Percentiles rank a stretch among this genome's conserved stretches.
Conservation (phyloP, 2,113 vertebrate species). For the Zootoca vivipara region DNA sequence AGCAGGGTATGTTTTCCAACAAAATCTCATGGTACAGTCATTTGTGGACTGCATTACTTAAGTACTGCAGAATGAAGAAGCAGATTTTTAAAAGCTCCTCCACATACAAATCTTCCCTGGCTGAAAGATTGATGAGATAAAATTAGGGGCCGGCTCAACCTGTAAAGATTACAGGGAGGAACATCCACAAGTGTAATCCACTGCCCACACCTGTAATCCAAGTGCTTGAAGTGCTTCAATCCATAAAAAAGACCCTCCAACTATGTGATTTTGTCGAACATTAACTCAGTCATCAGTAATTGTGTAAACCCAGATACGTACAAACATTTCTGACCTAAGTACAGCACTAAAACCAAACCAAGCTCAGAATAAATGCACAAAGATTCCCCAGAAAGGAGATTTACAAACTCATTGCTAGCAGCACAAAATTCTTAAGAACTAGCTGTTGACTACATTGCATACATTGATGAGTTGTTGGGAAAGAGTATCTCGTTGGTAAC, state of each 20-base stretch:
- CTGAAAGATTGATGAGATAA: background rate
- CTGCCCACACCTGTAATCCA: background rate
- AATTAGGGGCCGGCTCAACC: background rate
- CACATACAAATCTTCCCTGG: background rate
- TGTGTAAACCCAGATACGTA: background rate
- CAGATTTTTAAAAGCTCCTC: background rate
- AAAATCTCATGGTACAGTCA: background rate
- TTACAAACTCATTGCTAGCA: background rate
- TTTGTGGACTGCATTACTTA: background rate
- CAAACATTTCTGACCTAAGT: background rate
- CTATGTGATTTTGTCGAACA: too few relatives aligned
- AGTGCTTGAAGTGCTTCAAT: background rate
- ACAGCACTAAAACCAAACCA: background rate
- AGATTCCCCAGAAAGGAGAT: background rate
- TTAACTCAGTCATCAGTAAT: background rate
- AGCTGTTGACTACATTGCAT: background rate
- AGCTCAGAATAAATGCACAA: background rate
- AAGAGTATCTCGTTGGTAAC: background rate
- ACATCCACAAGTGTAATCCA: background rate
- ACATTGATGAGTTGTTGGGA: background rate
- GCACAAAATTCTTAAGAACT: background rate
- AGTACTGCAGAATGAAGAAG: background rate
- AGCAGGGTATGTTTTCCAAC: too few relatives aligned
- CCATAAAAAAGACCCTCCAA: background rate
- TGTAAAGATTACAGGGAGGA: background rate